phyloP scores from a whole-genome alignment of 2,888 invertebrate species.

The Sycophila texana region DNA sequence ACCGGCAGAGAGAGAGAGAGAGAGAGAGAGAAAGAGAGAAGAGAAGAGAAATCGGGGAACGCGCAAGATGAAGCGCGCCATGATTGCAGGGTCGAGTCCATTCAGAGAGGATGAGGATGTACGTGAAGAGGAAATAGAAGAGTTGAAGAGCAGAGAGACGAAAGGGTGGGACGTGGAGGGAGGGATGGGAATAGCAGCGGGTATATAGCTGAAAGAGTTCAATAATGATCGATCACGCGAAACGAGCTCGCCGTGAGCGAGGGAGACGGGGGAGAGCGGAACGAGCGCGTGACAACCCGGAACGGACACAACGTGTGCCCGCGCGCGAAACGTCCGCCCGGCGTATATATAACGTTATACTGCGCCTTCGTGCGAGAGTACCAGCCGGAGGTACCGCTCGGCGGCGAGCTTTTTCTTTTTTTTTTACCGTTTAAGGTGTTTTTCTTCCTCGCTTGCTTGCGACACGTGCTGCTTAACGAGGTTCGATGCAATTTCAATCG shows the following conservation, averaged over 20 bases:
- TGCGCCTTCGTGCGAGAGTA: no score
- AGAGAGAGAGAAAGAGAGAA: background rate
- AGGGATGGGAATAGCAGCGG: constrained; percentile 48
- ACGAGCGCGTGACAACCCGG: constrained; percentile 51
- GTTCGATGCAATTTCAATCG: no score
- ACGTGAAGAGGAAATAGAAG: constrained; percentile 48
- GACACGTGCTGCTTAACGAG: no score
- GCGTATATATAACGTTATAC: no score
- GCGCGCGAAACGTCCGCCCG: constrained; percentile 1
- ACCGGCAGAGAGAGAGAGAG: background rate
- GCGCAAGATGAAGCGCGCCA: constrained; percentile 9
- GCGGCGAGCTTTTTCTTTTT: no score
- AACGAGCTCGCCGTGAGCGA: constrained; percentile 34
- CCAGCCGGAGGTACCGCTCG: no score
- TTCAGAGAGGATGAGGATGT: constrained; percentile 13
- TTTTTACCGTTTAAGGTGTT: no score
- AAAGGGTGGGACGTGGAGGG: constrained; percentile 33
- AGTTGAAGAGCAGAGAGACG: constrained; percentile 61
- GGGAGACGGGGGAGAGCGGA: constrained; percentile 35
- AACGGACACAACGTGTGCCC: constrained; percentile 49
- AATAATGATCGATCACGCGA: constrained; percentile 70
- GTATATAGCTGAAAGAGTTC: constrained; percentile 58
- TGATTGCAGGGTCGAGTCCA: constrained; percentile 35
- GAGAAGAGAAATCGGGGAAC: background rate
- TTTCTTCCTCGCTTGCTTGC: no score